Base-by-base conservation (phyloP, 2,797 vertebrate species). In the Gallinago stenura region DNA sequence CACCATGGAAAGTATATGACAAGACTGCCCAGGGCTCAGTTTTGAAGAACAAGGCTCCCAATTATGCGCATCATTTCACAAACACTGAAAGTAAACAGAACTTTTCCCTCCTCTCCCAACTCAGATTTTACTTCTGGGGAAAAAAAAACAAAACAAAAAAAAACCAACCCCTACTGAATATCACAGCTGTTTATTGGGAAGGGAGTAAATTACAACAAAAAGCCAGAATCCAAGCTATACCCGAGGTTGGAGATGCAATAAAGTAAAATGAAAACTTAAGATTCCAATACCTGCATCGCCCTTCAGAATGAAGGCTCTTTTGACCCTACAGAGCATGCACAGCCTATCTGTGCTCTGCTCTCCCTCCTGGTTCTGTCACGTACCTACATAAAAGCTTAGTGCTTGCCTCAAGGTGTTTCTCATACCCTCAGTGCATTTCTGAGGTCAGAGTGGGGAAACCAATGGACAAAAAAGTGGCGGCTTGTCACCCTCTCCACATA, bases 201-300 rank as follows among this genome's bases (percentile, higher is more conserved):
- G 33, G 8, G 11, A 87, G 14, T 31, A 66, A 83, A 22, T 62
- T 21, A 57, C n/a, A 89, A 71, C 1, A 72, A 90, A 65, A 62
- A 64, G 14, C 33, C 21, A 75, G 39, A 76, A 75, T 4, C 15
- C 46, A 60, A 57, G 26, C 15, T 57, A n/a, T 33, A 73, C 3
- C 22, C n/a, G 25, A 84, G 18, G 17, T 2, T 66, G 37, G 11
- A 70, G n/a, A 83, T 4, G 22, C 22, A 41, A 11, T 6, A 79
- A 51, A 25, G 19, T 35, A 84, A 76, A 93, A 91, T 9, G 12
- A 51, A 79, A 62, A 46, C 12, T 57, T 26, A 48, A 25, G 15
- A 79, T 14, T 53, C 41, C 25, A 78, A 72, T 31, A 75, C 19
- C 18, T 57, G 12, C 58, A 75, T 1, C 0, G 0, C 0, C 3